These are phyloP conservation scores for Rhabdomys pumilio DNA, from an alignment of 2,797 vertebrate species.

Conservation along the genomic window DNA sequence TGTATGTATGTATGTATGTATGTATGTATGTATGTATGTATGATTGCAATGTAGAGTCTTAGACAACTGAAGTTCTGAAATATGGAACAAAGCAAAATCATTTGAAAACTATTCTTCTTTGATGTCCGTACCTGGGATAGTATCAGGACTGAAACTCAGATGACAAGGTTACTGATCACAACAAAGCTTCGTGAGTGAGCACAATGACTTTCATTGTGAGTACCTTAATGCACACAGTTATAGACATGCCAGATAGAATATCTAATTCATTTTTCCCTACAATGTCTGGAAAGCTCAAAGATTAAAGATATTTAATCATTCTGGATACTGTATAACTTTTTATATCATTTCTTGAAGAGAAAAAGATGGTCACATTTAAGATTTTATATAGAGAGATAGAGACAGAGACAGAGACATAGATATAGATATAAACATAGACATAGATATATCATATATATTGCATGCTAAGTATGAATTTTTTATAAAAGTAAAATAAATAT, in stretches of 20 bases:
- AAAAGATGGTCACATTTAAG: slow-evolving; percentile 67
- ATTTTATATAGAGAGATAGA: background rate
- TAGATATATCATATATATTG: background rate
- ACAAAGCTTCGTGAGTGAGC: slow-evolving; percentile 24
- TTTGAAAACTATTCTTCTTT: slow-evolving; percentile 43
- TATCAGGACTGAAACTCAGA: slow-evolving; percentile 61
- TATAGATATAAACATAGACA: too few relatives aligned
- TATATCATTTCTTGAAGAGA: slow-evolving; percentile 51
- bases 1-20: too few relatives aligned
- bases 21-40: too few relatives aligned
- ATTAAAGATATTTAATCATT: slow-evolving; percentile 66
- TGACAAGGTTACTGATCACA: background rate
- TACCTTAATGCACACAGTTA: slow-evolving; percentile 31
- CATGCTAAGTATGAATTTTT: slow-evolving; percentile 28
- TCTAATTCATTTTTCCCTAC: background rate
- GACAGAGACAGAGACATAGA: too few relatives aligned
- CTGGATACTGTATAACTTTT: slow-evolving; percentile 55
- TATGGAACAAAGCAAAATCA: slow-evolving; percentile 48
- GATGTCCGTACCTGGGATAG: slow-evolving; percentile 38
- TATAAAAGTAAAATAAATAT: slow-evolving; percentile 33
- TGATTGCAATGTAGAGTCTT: background rate
- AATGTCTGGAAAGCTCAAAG: slow-evolving; percentile 54
- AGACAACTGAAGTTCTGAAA: slow-evolving; percentile 64
- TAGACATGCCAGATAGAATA: slow-evolving; percentile 3
- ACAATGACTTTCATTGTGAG: slow-evolving; percentile 60